Percentiles rank a stretch among this genome's conserved stretches.
Conservation (phyloP, 2,888 invertebrate genomes). For the Stegophylla sp. region DNA sequence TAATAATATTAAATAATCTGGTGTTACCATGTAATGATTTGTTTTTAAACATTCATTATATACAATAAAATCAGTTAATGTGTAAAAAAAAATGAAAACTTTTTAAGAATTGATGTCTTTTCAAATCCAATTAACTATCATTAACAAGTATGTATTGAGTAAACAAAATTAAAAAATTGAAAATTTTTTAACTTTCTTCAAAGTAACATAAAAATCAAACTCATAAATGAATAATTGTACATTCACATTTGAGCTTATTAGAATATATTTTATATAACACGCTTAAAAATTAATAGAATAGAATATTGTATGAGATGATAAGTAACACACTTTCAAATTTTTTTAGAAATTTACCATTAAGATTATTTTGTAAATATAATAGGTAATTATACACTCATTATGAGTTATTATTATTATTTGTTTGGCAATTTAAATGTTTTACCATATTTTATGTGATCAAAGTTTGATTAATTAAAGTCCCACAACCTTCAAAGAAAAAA, state of each 20-base stretch:
- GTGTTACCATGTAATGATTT: background rate
- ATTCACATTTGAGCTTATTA: background rate
- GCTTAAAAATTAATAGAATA: background rate
- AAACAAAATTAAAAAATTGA: background rate
- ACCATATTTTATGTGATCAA: background rate
- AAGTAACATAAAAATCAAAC: background rate
- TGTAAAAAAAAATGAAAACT: background rate
- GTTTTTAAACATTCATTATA: slow-evolving; percentile 9
- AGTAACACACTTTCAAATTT: slow-evolving; percentile 1
- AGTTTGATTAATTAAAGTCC: slow-evolving; percentile 42
- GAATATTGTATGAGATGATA: background rate
- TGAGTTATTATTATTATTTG: background rate
- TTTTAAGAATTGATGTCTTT: background rate
- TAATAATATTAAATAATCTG: slow-evolving; percentile 33
- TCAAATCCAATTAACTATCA: background rate
- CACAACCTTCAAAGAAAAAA: slow-evolving; percentile 41
- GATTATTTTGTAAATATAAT: slow-evolving; percentile 7
- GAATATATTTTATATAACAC: slow-evolving; percentile 5
- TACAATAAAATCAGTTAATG: background rate
- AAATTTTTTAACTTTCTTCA: background rate
- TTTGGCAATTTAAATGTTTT: background rate
- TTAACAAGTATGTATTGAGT: background rate
- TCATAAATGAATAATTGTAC: background rate
- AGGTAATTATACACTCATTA: background rate
- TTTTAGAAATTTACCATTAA: background rate